Evolutionary conservation across 53 echinoderm and acorn worm genomes (phyloP).

Genomic region (Arbacia lixula): DNA sequence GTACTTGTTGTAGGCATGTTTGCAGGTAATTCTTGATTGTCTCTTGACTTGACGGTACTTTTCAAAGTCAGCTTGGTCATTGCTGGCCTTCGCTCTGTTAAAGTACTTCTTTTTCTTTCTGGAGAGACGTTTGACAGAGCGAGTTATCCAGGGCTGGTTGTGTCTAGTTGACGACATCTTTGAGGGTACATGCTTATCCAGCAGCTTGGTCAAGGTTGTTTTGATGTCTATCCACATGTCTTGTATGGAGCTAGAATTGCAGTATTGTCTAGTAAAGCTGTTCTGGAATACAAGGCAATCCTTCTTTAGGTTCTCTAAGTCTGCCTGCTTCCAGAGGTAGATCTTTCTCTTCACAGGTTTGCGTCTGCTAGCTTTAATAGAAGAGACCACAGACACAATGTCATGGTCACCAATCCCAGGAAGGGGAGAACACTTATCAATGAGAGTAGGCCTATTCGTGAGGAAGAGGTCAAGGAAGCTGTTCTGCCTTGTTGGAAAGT

Average conservation of each 20-base stretch:
- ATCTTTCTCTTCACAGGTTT: conserved; percentile 1
- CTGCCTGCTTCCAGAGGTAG: not conserved
- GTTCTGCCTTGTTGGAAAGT: too few species aligned
- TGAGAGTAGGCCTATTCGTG: too few species aligned
- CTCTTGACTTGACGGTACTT: too few species aligned
- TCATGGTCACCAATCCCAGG: not conserved
- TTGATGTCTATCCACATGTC: not conserved
- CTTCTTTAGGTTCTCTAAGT: not conserved
- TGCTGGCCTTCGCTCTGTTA: not conserved
- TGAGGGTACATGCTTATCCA: not conserved
- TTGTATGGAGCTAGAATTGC: not conserved
- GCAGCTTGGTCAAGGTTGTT: not conserved
- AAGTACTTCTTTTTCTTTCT: not conserved
- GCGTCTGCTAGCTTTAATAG: not conserved
- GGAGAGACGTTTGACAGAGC: not conserved
- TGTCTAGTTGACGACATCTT: not conserved
- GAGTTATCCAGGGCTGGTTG: not conserved
- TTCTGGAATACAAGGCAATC: not conserved
- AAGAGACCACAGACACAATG: not conserved
- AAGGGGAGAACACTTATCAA: too few species aligned
- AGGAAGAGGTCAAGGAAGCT: too few species aligned
- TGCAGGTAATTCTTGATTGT: too few species aligned
- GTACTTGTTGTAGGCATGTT: too few species aligned
- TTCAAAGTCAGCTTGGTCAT: not conserved
- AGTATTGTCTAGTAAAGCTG: not conserved